Evolutionary conservation across 2,888 invertebrate genomes (phyloP).

Genomic region (Omphaloscelis lunosa): DNA sequence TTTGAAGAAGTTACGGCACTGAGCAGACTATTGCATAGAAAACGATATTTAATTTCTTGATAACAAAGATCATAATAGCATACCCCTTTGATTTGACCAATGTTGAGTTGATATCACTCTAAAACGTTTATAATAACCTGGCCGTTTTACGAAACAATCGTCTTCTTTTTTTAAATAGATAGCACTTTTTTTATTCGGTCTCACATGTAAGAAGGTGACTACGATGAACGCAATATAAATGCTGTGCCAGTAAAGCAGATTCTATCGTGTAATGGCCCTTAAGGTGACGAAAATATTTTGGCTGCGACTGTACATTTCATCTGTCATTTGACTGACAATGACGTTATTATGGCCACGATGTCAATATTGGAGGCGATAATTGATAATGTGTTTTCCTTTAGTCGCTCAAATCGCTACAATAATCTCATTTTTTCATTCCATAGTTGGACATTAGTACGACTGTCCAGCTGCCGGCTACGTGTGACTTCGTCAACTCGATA

Average conservation of each 20-base stretch:
- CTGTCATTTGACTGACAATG: not conserved
- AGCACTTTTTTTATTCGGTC: not conserved
- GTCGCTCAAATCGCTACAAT: not conserved
- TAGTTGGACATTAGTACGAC: conserved; percentile 80
- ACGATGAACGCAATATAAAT: not conserved
- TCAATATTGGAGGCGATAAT: not conserved
- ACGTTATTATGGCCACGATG: not conserved
- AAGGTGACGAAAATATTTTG: too few relatives aligned
- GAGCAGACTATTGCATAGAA: not conserved
- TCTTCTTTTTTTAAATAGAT: not conserved
- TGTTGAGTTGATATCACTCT: not conserved
- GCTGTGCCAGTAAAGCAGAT: too few relatives aligned
- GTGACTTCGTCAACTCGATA: conserved; percentile 84
- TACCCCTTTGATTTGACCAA: not conserved
- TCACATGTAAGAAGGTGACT: not conserved
- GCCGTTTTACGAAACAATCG: not conserved
- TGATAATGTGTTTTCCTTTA: not conserved
- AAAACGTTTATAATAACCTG: not conserved
- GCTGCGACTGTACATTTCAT: not conserved
- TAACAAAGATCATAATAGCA: too few relatives aligned
- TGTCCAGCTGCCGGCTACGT: conserved; percentile 78
- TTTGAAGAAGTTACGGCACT: too few relatives aligned
- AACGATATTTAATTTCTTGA: too few relatives aligned
- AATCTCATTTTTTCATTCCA: conserved; percentile 51
- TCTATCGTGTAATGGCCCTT: too few relatives aligned